These are phyloP conservation scores for Disparrhopalites patrizii DNA, from an alignment of 2,888 invertebrate species.

Conservation along the genomic window DNA sequence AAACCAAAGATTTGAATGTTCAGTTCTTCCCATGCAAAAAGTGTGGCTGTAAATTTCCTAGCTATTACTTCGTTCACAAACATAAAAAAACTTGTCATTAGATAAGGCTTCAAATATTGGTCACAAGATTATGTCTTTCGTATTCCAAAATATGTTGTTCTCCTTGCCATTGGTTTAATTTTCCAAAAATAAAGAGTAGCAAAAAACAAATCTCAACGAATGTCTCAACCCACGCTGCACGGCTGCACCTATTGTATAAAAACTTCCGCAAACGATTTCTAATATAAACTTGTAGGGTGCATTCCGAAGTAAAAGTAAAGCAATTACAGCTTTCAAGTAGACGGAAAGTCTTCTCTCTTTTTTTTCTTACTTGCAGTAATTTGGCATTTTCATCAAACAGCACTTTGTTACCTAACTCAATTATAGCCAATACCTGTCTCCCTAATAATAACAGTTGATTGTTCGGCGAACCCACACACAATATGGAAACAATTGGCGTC, in stretches of 20 bases:
- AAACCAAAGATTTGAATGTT: slow-evolving; percentile 62
- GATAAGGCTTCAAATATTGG: neutral
- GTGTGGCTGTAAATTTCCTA: slow-evolving; percentile 86
- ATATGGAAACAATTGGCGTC: neutral
- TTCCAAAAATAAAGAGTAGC: neutral
- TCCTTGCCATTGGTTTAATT: neutral
- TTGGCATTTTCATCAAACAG: neutral
- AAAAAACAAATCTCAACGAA: neutral
- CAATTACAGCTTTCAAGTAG: neutral
- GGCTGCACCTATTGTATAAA: neutral
- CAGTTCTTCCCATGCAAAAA: slow-evolving; percentile 92
- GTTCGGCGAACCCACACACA: too few species aligned
- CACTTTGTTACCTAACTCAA: too few species aligned
- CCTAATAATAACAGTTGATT: too few species aligned
- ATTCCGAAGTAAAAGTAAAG: neutral
- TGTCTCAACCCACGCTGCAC: neutral
- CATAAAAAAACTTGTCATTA: slow-evolving; percentile 77
- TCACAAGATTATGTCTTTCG: neutral
- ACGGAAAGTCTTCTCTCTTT: slow-evolving; percentile 1
- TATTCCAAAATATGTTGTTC: neutral
- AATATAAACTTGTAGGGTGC: neutral
- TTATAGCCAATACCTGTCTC: too few species aligned
- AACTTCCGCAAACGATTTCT: neutral
- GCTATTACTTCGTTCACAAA: slow-evolving; percentile 90
- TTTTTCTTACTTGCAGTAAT: neutral